Evolutionary conservation across 2,113 vertebrate species (phyloP), one percentile per base, ranked within the genome.

Genomic region (Vimba vimba): DNA sequence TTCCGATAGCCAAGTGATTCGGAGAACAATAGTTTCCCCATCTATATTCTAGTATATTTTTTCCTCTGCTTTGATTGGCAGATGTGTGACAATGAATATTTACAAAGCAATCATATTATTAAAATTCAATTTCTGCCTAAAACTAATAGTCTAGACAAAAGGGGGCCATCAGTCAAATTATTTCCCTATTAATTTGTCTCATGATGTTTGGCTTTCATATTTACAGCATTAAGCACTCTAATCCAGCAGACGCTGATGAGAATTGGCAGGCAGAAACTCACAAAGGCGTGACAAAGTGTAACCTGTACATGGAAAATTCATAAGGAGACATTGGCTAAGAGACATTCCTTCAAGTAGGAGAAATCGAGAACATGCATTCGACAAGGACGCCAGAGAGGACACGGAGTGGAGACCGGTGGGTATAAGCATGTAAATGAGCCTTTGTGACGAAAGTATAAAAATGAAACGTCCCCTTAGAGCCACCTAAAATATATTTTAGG

Each of bases 351-450:
- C 19, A 83, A 74, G 50, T 43, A 52, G 60, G 17, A 73, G 50
- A 86, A 62, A 73, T 6, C 2, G 13, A 74, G 57, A 52, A 83
- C 21, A 21, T 23, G 17, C 86, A 91, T 89, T 85, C 74, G 64
- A 88, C 90, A 93, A 94, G 93, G 93, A 94, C 92, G 86, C 62
- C 85, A 92, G 80, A 91, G 89, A 94, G 91, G 92, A 92, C 92
- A 45, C 55, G 60, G 43, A 86, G 81, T 39, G 55, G 78, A 88
- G 83, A 82, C 88, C 30, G 73, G 15, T 86, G 91, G 89, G 83
- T 89, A 87, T 74, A 92, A 92, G 92, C 87, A 93, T 92, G 91
- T 85, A 92, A 91, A 94, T 92, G 8, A 30, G 25, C 82, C 81
- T 45, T 90, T 64, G 71, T 81, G 21, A 86, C 45, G 77, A 85